A percentile compares a stretch with the other conserved stretches of the same genome.
phyloP scores from a whole-genome alignment of 1,140 invertebrate species.

The Bombus picipes region DNA sequence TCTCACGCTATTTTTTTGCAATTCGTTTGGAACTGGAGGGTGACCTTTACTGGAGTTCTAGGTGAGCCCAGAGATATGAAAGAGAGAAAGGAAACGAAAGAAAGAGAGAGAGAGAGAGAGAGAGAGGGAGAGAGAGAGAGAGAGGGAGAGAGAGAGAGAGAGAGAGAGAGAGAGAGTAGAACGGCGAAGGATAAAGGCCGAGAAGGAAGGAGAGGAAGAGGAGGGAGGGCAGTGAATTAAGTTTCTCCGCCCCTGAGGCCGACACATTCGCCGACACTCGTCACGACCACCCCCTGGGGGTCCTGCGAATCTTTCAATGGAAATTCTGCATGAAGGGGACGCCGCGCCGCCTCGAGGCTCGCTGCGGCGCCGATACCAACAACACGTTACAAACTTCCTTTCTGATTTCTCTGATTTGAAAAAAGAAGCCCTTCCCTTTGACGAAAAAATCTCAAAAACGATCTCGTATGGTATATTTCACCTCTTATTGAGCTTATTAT shows the following conservation, averaged over 20 bases:
- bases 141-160: neutral
- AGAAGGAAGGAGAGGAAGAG: conserved; percentile 24
- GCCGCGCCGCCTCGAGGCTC: conserved; percentile 65
- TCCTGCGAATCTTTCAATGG: conserved; percentile 70
- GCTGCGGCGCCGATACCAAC: neutral
- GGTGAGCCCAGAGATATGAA: neutral
- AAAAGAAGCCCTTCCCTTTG: neutral
- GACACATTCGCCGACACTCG: conserved; percentile 71
- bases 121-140: neutral
- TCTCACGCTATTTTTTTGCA: neutral
- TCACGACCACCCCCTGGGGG: conserved; percentile 67
- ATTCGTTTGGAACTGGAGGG: neutral
- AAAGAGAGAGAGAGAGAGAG: neutral
- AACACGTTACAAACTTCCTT: neutral
- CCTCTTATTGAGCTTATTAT: neutral
- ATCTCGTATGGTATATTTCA: neutral
- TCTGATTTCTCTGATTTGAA: neutral
- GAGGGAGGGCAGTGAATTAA: conserved; percentile 70
- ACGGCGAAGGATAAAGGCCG: conserved; percentile 17
- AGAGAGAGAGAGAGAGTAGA: neutral
- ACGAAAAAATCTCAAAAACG: neutral
- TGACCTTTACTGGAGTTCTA: neutral
- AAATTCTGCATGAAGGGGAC: conserved; percentile 67
- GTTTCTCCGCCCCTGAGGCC: conserved; percentile 72
- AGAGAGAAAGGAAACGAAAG: neutral